Evolutionary conservation across 1,140 invertebrate species (phyloP).

Genomic region (Zaprionus davidi): DNA sequence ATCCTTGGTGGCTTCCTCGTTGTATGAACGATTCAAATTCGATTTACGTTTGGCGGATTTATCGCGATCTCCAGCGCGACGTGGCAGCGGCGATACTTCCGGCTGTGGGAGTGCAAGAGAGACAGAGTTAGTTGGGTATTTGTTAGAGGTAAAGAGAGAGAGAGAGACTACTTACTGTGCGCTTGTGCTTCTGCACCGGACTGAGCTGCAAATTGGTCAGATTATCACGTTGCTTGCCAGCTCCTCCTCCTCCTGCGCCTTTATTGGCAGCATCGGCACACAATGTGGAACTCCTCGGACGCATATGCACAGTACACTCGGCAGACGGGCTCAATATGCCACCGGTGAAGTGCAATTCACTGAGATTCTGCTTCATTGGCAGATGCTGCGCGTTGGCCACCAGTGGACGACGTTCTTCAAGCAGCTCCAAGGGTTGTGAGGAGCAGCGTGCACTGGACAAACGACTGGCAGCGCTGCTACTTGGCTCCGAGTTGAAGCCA

Average conservation of each 20-base stretch:
- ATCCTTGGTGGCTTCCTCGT: conserved; percentile 85
- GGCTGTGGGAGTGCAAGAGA: conserved; percentile 40
- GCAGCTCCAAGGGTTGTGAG: conserved; percentile 51
- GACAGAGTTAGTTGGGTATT: background rate
- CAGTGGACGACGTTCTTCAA: conserved; percentile 48
- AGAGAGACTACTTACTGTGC: conserved; percentile 63
- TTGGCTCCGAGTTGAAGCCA: conserved; percentile 59
- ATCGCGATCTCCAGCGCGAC: conserved; percentile 85
- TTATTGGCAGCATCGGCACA: conserved; percentile 49
- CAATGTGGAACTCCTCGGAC: conserved; percentile 72
- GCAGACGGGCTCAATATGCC: conserved; percentile 39
- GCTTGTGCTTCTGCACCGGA: conserved; percentile 73
- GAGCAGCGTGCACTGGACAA: conserved; percentile 26
- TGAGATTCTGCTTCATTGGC: conserved; percentile 76
- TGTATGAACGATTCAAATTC: conserved; percentile 87
- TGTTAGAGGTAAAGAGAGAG: background rate
- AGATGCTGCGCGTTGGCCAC: conserved; percentile 61
- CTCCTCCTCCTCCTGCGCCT: background rate
- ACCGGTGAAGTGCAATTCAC: conserved; percentile 72
- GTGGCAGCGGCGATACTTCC: conserved; percentile 62
- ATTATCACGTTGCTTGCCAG: conserved; percentile 47
- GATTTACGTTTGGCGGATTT: conserved; percentile 89
- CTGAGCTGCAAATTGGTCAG: conserved; percentile 66
- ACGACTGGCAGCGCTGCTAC: background rate
- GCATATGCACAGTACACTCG: conserved; percentile 63